Evolutionary conservation across 2,888 invertebrate species (phyloP).

Genomic region (Macrophya alboannulata): DNA sequence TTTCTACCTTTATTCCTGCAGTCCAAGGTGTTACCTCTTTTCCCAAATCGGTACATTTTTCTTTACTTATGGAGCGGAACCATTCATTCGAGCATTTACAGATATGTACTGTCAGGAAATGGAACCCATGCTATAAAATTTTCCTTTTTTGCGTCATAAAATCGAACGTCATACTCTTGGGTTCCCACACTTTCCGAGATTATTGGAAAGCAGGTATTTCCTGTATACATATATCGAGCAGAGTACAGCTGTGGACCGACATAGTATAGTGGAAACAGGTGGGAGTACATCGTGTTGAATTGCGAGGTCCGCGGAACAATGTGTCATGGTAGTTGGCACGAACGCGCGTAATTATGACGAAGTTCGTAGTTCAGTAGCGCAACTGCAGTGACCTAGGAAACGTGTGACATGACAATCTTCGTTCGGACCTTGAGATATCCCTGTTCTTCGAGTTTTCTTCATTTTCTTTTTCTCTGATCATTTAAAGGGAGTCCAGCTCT

Average conservation of each 20-base stretch:
- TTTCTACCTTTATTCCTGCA: neutral
- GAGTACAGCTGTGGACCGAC: neutral
- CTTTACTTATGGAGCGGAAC: neutral
- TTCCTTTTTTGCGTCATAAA: neutral
- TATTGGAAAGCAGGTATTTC: neutral
- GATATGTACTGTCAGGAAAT: neutral
- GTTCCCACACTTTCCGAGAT: neutral
- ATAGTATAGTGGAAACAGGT: conserved; percentile 11
- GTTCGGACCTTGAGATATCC: neutral
- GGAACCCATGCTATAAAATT: neutral
- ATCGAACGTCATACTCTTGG: neutral
- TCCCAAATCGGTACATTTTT: neutral
- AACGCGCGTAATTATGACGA: conserved; percentile 40
- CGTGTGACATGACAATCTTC: neutral
- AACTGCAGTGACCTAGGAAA: neutral
- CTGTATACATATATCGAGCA: neutral
- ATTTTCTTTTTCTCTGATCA: neutral
- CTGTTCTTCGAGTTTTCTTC: neutral
- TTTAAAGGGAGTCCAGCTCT: neutral
- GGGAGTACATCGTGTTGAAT: conserved; percentile 11
- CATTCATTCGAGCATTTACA: neutral
- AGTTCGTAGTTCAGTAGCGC: conserved; percentile 21
- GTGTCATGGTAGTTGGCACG: conserved; percentile 34
- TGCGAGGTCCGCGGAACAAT: conserved; percentile 38
- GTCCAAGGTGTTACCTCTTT: neutral